Evolutionary conservation across 1,140 invertebrate genomes (phyloP), one percentile per base, ranked within the genome.

Genomic region (Drosophila truncata): DNA sequence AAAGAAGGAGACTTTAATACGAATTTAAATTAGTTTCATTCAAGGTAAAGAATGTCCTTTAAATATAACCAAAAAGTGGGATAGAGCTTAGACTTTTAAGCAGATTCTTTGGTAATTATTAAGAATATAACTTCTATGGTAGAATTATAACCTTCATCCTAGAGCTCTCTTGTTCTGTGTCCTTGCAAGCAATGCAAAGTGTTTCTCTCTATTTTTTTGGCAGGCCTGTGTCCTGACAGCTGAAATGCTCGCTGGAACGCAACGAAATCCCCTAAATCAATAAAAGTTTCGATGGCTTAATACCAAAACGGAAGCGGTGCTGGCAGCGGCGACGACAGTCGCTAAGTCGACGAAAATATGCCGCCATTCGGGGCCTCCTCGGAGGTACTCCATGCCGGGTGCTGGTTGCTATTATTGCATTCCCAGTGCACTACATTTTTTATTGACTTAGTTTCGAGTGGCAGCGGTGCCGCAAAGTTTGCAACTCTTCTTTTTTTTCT

Each of bases 391-490:
- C 44, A 25, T 9, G 44, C 44, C 1, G 14, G 13, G 18, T 16
- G 18, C 64, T 20, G 31, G 59, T 18, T 37, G n/a, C 33, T 41
- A 27, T 67, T 59, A 60, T 73, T 79, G 49, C 54, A 58, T 59
- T 47, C 46, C 69, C 46, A 46, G 47, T 49, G 39, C 54, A 60
- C 57, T 46, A 72, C 39, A 69, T 80, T 84, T 87, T 86, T 87
- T 87, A 87, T 87, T 88, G 84, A 87, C 84, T 87, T 87, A 87
- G 84, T 87, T 87, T 88, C 85, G 85, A 88, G 84, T 88, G 77
- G 78, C 67, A 74, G 75, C 49, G 64, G 42, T 50, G 41, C 61
- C 49, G 49, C 64, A 78, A 87, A 88, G 62, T 69, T 76, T 77
- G 67, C 57, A 75, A 70, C 63, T 63, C 46, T 83, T 57, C 55